A percentile compares a stretch with the other conserved stretches of the same genome.
Evolutionary conservation across 2,888 invertebrate genomes (phyloP).

Genomic region (Cyaniris semiargus): DNA sequence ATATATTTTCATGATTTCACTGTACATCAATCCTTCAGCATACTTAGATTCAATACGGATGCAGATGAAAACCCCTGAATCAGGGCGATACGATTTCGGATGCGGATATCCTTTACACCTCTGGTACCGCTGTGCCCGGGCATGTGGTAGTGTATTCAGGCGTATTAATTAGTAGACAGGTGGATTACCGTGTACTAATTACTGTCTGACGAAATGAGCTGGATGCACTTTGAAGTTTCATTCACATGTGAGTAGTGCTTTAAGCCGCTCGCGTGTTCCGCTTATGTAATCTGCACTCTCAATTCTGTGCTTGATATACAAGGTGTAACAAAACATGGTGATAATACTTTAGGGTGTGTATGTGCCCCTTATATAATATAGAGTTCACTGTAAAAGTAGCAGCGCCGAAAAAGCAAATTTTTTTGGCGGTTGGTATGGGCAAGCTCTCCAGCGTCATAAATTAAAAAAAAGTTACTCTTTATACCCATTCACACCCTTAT

Average conservation of each 20-base stretch:
- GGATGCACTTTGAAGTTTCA: conserved; percentile 25
- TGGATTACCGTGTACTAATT: conserved; percentile 45
- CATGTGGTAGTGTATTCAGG: conserved; percentile 45
- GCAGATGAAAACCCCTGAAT: not conserved
- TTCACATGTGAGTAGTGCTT: not conserved
- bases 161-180: conserved; percentile 49
- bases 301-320: not conserved
- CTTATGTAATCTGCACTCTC: not conserved
- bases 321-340: too few species aligned
- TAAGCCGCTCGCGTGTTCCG: not conserved
- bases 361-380: too few species aligned
- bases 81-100: not conserved
- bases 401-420: too few species aligned
- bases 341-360: too few species aligned
- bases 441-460: too few species aligned
- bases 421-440: too few species aligned
- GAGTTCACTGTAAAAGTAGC: too few species aligned
- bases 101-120: not conserved
- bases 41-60: not conserved
- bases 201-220: conserved; percentile 31
- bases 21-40: not conserved
- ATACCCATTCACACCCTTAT: too few species aligned
- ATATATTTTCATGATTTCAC: not conserved
- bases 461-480: too few species aligned
- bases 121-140: not conserved